Base-by-base conservation (phyloP, 2,113 vertebrate species). In the Rhodinocichla rosea region DNA sequence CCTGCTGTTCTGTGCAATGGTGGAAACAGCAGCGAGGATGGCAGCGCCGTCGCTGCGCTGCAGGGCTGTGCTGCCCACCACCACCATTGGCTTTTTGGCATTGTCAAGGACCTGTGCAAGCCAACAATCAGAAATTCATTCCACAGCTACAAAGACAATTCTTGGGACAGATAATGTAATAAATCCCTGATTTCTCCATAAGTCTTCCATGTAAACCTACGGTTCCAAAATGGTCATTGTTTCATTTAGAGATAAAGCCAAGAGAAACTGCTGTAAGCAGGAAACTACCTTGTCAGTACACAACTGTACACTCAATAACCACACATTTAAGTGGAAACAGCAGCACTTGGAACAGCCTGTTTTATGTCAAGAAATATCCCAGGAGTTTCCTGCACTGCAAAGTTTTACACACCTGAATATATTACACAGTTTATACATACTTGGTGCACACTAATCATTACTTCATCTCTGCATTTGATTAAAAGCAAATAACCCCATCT, bases 31-130 rank as follows among this genome's bases (percentile, higher is more conserved):
- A n/a, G 98, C 98, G 40, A 99, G 96, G 92, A 99, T 99, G 42
- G 99, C 99, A 8, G 98, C 98, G 15, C 99, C 98, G 4, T 99
- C 99, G 12, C 94, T 92, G 69, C 99, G 98, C 95, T 99, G 99
- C 70, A 99, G 98, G 33, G 98, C 98, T 28, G 98, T 94, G 27
- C 99, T 99, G 47, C 99, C 99, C 69, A 99, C 98, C 52, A 99
- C 98, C 75, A 99, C 99, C 73, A 99, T 96, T 2, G 99, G 99
- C 56, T 95, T 99, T 95, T 99, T 99, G 63, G 99, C 99, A 53
- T 98, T 88, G 19, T 97, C 95, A 1, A 99, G 97, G 7, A 98
- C 98, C 99, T 99, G 92, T 69, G 75, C 55, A 44, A 71, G 59
- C 11, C 63, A 56, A 92, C 64, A 90, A 76, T 15, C 45, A 83